These are phyloP conservation scores for Meiosimyza platycephala DNA, from an alignment of 2,888 invertebrate genomes.

Conservation along the genomic window DNA sequence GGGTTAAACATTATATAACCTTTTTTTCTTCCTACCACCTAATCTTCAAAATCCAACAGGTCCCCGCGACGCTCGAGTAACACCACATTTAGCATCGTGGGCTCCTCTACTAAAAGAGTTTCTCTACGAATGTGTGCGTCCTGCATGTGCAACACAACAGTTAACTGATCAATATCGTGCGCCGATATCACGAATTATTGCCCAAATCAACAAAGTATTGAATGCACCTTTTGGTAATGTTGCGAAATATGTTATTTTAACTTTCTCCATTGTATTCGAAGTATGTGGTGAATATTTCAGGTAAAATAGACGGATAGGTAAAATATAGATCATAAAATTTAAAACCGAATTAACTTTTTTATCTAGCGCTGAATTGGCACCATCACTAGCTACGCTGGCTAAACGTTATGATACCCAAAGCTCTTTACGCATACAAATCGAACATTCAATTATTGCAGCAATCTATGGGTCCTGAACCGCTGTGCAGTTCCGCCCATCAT, in stretches of 20 bases:
- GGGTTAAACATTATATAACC: too few species aligned
- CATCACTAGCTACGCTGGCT: constrained; percentile 72
- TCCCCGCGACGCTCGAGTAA: too few species aligned
- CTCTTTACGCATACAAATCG: constrained; percentile 72
- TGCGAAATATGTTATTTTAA: constrained; percentile 70
- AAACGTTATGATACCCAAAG: constrained; percentile 77
- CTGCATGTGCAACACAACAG: constrained; percentile 71
- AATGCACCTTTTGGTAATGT: constrained; percentile 64
- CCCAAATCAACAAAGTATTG: constrained; percentile 57
- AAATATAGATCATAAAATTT: constrained; percentile 38
- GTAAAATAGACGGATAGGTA: too few species aligned
- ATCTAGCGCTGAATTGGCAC: constrained; percentile 64
- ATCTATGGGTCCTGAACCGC: constrained; percentile 79
- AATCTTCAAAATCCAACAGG: too few species aligned
- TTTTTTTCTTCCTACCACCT: too few species aligned
- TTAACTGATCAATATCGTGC: constrained; percentile 58
- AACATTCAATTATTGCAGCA: constrained; percentile 86
- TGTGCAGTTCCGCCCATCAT: too few species aligned
- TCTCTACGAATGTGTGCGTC: constrained; percentile 76
- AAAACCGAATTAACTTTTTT: background rate
- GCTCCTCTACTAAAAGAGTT: too few species aligned
- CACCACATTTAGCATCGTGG: too few species aligned
- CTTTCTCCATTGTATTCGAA: constrained; percentile 73
- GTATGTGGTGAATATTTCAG: constrained; percentile 64
- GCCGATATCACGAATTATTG: constrained; percentile 55